Evolutionary conservation across 1,140 invertebrate species (phyloP).

Genomic region (Aphidius ervi): DNA sequence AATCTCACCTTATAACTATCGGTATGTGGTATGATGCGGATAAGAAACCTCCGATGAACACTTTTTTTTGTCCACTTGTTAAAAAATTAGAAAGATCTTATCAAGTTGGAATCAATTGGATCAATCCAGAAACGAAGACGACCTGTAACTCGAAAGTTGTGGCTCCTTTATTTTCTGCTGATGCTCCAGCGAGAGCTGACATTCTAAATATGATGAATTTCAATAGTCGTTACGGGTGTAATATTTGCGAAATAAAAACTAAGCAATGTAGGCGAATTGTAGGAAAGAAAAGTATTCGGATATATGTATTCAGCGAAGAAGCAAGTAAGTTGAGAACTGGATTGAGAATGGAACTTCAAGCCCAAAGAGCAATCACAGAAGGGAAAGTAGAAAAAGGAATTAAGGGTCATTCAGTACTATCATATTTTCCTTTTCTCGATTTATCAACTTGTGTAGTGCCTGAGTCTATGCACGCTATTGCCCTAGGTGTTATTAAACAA

Average conservation of each 20-base stretch:
- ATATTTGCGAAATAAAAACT: conserved; percentile 28
- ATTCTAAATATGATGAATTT: conserved; percentile 31
- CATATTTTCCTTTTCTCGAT: conserved; percentile 25
- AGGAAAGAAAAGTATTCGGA: conserved; percentile 20
- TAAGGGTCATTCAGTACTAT: conserved; percentile 25
- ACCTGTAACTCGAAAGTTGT: conserved; percentile 21
- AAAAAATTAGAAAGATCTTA: conserved; percentile 23
- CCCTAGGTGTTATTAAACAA: conserved; percentile 23
- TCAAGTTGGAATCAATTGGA: conserved; percentile 26
- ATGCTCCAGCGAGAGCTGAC: conserved; percentile 31
- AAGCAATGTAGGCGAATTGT: conserved; percentile 7
- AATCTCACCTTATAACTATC: conserved; percentile 18
- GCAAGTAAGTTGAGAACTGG: conserved; percentile 19
- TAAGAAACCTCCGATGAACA: conserved; percentile 22
- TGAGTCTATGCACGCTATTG: conserved; percentile 31
- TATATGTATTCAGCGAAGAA: conserved; percentile 22
- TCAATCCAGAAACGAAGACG: conserved; percentile 23
- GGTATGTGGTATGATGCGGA: conserved; percentile 23
- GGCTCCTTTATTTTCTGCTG: conserved; percentile 27
- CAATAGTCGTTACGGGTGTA: conserved; percentile 25
- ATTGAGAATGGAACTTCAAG: conserved; percentile 20
- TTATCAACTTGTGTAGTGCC: conserved; percentile 24
- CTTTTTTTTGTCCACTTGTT: conserved; percentile 27
- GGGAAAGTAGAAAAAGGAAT: conserved; percentile 23
- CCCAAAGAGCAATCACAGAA: conserved; percentile 16